Percentiles rank a stretch among this genome's conserved stretches.
phyloP scores from a whole-genome alignment of 2,888 invertebrate genomes.

The Conchocele bisecta region DNA sequence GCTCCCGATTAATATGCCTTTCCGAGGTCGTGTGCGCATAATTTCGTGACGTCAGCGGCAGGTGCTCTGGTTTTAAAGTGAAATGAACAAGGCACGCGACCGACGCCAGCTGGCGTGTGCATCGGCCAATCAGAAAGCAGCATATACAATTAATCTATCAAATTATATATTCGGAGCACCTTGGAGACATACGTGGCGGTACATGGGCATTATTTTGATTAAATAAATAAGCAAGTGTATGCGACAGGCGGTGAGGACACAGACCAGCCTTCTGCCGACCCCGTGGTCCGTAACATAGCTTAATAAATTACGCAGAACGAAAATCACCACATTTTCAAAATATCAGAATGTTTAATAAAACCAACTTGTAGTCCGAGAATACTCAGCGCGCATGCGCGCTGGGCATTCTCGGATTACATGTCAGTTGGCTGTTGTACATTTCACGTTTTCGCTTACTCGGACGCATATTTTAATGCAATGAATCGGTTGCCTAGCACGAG shows the following conservation, averaged over 20 bases:
- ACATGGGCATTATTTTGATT: slow-evolving; percentile 44
- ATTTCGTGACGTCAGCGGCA: slow-evolving; percentile 75
- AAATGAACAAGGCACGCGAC: slow-evolving; percentile 72
- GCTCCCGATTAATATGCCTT: too few relatives aligned
- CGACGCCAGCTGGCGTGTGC: slow-evolving; percentile 65
- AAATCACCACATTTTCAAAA: background rate
- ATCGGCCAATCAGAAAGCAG: slow-evolving; percentile 65
- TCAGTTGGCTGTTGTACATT: too few relatives aligned
- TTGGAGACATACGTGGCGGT: slow-evolving; percentile 36
- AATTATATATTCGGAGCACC: slow-evolving; percentile 28
- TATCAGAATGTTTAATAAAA: too few relatives aligned
- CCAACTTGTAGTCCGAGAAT: too few relatives aligned
- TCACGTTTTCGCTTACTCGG: too few relatives aligned
- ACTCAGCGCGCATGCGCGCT: too few relatives aligned
- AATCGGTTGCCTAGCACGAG: too few relatives aligned
- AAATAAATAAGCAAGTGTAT: slow-evolving; percentile 34
- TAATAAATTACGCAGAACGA: background rate
- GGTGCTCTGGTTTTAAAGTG: slow-evolving; percentile 62
- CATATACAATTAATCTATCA: slow-evolving; percentile 40
- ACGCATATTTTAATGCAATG: too few relatives aligned
- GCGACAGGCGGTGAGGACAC: slow-evolving; percentile 3
- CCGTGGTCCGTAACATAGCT: background rate
- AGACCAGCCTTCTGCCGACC: background rate
- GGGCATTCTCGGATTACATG: too few relatives aligned
- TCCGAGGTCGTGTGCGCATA: slow-evolving; percentile 50